Evolutionary conservation across 2,797 vertebrate species (phyloP), one percentile per base, ranked within the genome.

Genomic region (Babyrousa celebensis): DNA sequence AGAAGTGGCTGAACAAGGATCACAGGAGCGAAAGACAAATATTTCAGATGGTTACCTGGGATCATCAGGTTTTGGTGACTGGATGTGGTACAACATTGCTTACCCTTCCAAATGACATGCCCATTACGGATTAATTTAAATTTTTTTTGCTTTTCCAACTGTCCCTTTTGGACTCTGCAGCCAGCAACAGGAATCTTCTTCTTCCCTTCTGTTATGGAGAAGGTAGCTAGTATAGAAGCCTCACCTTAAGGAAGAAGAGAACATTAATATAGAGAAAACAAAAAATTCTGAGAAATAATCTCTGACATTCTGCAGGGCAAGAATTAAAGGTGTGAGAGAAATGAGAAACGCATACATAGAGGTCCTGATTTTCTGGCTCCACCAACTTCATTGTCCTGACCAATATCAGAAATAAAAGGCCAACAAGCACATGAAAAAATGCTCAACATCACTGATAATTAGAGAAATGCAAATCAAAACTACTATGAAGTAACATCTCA

Each of bases 91-190:
- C 4, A 85, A 54, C 14, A 71, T 8, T 94, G 96, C 98, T 99
- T 98, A 99, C 99, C 99, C 97, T 99, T 99, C 99, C 99, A 99
- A 77, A 99, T 67, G 18, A 98, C 68, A 1, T 99, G 96, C 62
- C 89, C 96, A 0, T 98, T 99, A 11, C 99, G 99, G 80, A 99
- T 96, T 95, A 99, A 98, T 85, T 99, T 99, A 98, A 99, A 99
- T 89, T 98, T 99, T 94, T 98, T 98, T 29, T 98, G 99, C 29
- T 98, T 99, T 97, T 99, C 99, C 91, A 99, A 98, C 3, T 98
- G 98, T 54, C 99, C 99, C 43, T 99, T 99, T 89, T 99, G 99
- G 15, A 99, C 99, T 95, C 99, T 98, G 98, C 99, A 99, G 27
- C 99, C 99, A 23, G 99, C 99, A 17, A 99, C 99, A 1, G 98